phyloP scores from a whole-genome alignment of 2,113 vertebrate species.

The Dicrurus megarhynchus region DNA sequence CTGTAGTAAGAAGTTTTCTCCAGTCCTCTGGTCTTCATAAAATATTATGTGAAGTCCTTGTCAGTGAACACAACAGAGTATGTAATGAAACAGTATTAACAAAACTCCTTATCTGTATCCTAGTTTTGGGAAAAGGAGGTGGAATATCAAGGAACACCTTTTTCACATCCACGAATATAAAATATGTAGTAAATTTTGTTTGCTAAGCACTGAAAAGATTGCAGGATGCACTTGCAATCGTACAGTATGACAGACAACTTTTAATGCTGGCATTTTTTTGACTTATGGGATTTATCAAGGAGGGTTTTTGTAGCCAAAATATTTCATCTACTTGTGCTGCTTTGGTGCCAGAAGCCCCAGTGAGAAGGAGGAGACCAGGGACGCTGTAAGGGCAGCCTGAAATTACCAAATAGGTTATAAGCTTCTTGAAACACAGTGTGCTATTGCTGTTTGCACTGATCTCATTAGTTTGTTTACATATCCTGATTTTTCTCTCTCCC shows the following conservation, averaged over 20 bases:
- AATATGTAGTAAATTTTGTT: not conserved
- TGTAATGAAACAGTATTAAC: not conserved
- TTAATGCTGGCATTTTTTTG: not conserved
- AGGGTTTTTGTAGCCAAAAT: not conserved
- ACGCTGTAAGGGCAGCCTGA: not conserved
- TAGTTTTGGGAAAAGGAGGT: not conserved
- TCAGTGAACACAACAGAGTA: not conserved
- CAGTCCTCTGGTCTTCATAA: not conserved
- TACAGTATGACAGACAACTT: not conserved
- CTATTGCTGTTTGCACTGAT: not conserved
- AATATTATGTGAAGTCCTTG: not conserved
- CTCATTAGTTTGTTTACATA: slow-evolving; percentile 18
- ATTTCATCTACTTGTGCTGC: not conserved
- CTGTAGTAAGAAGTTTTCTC: not conserved
- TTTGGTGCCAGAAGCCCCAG: not conserved
- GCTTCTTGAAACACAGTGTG: not conserved
- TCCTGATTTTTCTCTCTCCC: not conserved
- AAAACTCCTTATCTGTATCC: not conserved
- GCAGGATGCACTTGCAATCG: not conserved
- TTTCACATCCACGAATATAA: not conserved
- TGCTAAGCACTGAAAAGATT: not conserved
- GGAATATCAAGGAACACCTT: not conserved
- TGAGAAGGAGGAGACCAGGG: not conserved
- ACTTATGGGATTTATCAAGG: rapidly evolving
- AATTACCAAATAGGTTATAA: not conserved